Percentiles rank a stretch among this genome's conserved stretches.
Evolutionary conservation across 1,140 invertebrate species (phyloP).

Genomic region (Argopecten irradians): DNA sequence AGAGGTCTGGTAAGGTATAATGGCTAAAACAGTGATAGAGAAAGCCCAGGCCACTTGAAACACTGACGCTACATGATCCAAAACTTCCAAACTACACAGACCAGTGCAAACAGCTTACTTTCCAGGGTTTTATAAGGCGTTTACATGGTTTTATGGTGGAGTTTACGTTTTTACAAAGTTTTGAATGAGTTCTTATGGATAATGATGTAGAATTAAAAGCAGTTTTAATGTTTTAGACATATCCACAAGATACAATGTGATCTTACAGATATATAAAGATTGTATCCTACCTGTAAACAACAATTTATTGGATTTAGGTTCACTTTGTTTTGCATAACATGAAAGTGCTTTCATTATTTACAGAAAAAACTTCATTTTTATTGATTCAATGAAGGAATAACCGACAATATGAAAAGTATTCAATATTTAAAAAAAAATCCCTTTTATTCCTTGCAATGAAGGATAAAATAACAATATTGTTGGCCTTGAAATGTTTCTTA

Average conservation of each 20-base stretch:
- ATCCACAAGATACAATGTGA: too few species aligned
- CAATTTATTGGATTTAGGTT: not conserved
- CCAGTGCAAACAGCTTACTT: not conserved
- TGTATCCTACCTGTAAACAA: not conserved
- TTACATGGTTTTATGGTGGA: not conserved
- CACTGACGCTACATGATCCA: not conserved
- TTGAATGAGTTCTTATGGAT: not conserved
- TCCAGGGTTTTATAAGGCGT: not conserved
- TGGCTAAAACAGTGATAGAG: not conserved
- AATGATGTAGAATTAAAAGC: not conserved
- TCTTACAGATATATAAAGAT: not conserved
- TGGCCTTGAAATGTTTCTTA: not conserved
- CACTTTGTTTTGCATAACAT: not conserved
- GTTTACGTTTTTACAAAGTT: not conserved
- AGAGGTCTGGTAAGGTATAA: not conserved
- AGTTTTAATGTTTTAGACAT: too few species aligned
- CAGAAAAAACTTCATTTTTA: not conserved
- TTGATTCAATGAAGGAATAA: not conserved
- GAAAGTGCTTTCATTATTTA: not conserved
- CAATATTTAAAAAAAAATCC: too few species aligned
- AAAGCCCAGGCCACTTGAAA: not conserved
- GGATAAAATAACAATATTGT: not conserved
- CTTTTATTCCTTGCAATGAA: not conserved
- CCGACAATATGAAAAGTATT: too few species aligned
- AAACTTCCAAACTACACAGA: not conserved